Conservation (phyloP, 2,797 vertebrate species). For the Lutjanus campechanus region DNA sequence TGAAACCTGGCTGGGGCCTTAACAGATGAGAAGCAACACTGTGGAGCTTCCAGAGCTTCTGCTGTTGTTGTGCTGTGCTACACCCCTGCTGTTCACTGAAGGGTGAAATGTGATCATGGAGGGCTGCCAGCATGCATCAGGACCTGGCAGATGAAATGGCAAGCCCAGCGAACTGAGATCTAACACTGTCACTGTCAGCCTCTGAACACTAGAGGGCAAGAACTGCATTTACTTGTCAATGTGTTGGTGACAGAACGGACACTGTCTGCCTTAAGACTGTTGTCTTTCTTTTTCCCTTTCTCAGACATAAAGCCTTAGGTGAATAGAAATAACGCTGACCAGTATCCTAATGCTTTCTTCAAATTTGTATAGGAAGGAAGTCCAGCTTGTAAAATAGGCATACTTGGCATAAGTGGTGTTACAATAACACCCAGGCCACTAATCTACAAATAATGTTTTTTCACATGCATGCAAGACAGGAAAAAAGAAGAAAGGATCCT, state of each 20-base stretch:
- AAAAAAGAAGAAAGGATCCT: too few species aligned
- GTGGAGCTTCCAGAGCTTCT: constrained; percentile 53
- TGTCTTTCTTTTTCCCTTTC: too few species aligned
- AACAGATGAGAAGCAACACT: constrained; percentile 55
- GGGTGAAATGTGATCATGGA: constrained; percentile 81
- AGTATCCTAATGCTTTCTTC: too few species aligned
- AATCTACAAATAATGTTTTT: too few species aligned
- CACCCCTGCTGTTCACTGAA: constrained; percentile 75
- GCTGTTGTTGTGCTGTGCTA: constrained; percentile 62
- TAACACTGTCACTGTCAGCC: constrained; percentile 32
- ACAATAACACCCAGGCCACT: too few species aligned
- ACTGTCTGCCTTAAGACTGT: neutral
- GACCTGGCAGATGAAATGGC: constrained; percentile 65
- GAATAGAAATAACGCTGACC: too few species aligned
- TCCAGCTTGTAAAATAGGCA: too few species aligned
- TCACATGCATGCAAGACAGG: too few species aligned
- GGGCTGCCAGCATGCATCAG: constrained; percentile 79
- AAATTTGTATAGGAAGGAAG: too few species aligned
- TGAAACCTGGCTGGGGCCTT: constrained; percentile 29
- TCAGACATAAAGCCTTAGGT: neutral
- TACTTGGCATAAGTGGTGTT: too few species aligned
- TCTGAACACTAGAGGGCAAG: constrained; percentile 71
- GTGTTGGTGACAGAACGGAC: neutral
- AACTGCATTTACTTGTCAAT: constrained; percentile 16
- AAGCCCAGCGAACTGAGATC: constrained; percentile 60